Evolutionary conservation across 2,888 invertebrate species (phyloP), one percentile per base, ranked within the genome.

Genomic region (Mythimna impura): DNA sequence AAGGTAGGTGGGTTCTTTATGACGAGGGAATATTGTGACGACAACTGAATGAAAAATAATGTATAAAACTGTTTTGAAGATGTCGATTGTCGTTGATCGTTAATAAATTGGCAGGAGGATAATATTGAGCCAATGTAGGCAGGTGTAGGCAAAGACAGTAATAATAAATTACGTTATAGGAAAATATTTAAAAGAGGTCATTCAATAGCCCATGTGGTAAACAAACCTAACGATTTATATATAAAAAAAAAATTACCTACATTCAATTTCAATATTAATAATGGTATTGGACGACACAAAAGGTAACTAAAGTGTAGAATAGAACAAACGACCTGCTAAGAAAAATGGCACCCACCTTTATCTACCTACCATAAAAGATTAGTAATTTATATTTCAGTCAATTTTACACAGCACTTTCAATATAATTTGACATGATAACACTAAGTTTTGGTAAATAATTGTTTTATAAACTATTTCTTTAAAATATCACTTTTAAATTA

Each of bases 381-480:
- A 2, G 43, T 36, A 7, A 17, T 7, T 34, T 30, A 34, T 30
- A 43, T 65, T 81, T 25, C 17, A n/a, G 10, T 34, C 1, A n/a
- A 17, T 30, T 30, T 47, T 22, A 36, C 9, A 40, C 17, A 1
- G 25, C 43, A 66, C 40, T 34, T 81, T 69, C 50, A 55, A 47
- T 57, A 22, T 52, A 1, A 9, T 40, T 3, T 10, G 52, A 54
- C 47, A 66, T 57, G 34, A n/a, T 22, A 68, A 65, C 65, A 47
- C 36, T 40, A 1, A 50, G 55, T 40, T 47, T 52, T n/a, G 7
- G 1, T 9, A 14, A 63, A 10, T 17, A 10, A 47, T 50, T 5
- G 8, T 14, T 8, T 5, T 0, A 17, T 4, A 7, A 61, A 43
- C 36, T 47, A 60, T 50, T 55, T 47, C 55, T 52, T 20, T 4